phyloP scores from a whole-genome alignment of 2,797 vertebrate species.

The Meda fulgida region DNA sequence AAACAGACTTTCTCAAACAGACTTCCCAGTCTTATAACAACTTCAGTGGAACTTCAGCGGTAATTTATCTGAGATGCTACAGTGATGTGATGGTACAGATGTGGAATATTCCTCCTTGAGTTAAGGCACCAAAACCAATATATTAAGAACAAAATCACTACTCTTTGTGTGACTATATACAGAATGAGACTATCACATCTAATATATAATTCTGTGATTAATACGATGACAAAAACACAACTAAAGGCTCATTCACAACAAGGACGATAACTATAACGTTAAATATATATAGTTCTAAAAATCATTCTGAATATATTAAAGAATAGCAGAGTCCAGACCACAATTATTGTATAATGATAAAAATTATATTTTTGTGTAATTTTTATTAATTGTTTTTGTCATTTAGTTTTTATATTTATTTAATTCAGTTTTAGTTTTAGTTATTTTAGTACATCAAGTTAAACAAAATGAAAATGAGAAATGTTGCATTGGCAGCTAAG shows the following conservation, averaged over 20 bases:
- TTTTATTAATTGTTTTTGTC: too few species aligned
- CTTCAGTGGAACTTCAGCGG: not conserved
- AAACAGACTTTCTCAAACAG: conserved; percentile 5
- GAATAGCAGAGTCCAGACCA: too few species aligned
- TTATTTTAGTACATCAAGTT: too few species aligned
- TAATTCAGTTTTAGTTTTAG: too few species aligned
- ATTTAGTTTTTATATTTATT: too few species aligned
- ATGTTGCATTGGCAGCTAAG: not conserved
- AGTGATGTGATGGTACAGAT: not conserved
- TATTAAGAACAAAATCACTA: not conserved
- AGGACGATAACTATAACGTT: not conserved
- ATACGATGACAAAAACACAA: not conserved
- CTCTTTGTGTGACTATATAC: not conserved
- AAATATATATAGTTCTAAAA: not conserved
- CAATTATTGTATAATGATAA: too few species aligned
- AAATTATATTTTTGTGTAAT: too few species aligned
- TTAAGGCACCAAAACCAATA: not conserved
- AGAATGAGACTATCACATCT: not conserved
- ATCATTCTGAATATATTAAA: too few species aligned
- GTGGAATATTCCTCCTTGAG: not conserved
- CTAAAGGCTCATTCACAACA: not conserved
- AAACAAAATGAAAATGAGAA: not conserved
- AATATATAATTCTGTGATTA: not conserved
- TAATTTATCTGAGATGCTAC: too few species aligned
- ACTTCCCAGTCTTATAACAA: not conserved